phyloP scores from a whole-genome alignment of 2,888 invertebrate genomes.

The Allacma fusca region DNA sequence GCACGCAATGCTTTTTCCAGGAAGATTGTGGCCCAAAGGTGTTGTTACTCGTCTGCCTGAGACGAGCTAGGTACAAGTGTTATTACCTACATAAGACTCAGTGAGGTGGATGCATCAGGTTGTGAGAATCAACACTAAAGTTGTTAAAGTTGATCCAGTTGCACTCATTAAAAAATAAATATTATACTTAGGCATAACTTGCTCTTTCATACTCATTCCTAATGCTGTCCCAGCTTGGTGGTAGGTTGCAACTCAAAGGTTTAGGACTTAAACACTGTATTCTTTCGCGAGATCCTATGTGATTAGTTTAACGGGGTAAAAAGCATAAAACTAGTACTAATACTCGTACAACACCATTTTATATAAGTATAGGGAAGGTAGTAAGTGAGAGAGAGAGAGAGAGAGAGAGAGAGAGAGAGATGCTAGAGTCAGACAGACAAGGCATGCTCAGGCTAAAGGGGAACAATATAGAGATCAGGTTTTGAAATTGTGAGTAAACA shows the following conservation, averaged over 20 bases:
- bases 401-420: neutral
- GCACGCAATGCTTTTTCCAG: slow-evolving; percentile 19
- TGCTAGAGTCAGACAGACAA: neutral
- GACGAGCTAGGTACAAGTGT: neutral
- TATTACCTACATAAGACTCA: no score
- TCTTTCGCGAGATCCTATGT: neutral
- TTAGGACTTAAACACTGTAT: slow-evolving; percentile 5
- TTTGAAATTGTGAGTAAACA: slow-evolving; percentile 22
- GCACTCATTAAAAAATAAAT: slow-evolving; percentile 26
- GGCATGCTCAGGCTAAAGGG: neutral
- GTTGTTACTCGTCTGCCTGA: neutral
- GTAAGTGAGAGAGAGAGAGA: slow-evolving; percentile 1
- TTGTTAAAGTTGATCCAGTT: slow-evolving; percentile 31
- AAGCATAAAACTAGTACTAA: slow-evolving; percentile 1
- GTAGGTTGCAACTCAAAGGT: slow-evolving; percentile 19
- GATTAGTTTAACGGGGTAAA: slow-evolving; percentile 21
- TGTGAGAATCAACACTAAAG: slow-evolving; percentile 22
- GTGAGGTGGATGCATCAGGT: neutral
- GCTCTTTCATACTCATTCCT: slow-evolving; percentile 32
- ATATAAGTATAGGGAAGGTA: no score
- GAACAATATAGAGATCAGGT: slow-evolving; percentile 22
- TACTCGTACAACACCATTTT: no score
- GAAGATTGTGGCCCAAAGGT: neutral
- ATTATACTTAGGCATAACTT: slow-evolving; percentile 29
- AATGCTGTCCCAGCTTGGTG: slow-evolving; percentile 23